A percentile compares a stretch with the other conserved stretches of the same genome.
These are phyloP conservation scores for Lithodes maja DNA, from an alignment of 2,888 invertebrate species.

Conservation along the genomic window DNA sequence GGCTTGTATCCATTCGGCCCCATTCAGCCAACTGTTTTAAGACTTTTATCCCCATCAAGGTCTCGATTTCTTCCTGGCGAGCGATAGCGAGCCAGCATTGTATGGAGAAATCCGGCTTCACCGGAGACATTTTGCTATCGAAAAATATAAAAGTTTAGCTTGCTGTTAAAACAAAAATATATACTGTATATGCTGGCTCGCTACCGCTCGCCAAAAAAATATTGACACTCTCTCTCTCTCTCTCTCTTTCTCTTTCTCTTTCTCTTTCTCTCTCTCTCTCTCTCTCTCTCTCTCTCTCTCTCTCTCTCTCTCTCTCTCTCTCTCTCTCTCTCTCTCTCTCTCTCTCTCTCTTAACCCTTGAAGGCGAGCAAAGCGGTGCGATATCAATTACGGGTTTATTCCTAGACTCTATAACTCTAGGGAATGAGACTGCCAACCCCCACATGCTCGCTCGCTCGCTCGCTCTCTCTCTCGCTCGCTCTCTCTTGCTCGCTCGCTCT, in stretches of 20 bases:
- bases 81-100: too few species aligned
- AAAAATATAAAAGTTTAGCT: too few species aligned
- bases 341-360: background rate
- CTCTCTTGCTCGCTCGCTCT: background rate
- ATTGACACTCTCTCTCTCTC: background rate
- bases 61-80: too few species aligned
- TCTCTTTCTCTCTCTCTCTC: background rate
- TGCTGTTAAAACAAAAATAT: too few species aligned
- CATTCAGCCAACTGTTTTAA: too few species aligned
- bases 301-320: background rate
- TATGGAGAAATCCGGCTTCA: too few species aligned
- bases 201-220: too few species aligned
- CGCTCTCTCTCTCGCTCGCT: background rate
- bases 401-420: constrained; percentile 18
- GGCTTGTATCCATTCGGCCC: too few species aligned
- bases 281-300: background rate
- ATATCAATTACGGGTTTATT: constrained; percentile 35
- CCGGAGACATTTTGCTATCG: too few species aligned
- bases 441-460: background rate
- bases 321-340: background rate
- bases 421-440: constrained; percentile 10
- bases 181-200: too few species aligned
- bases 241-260: background rate
- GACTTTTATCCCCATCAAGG: too few species aligned
- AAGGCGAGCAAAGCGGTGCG: constrained; percentile 13